Percentiles rank a stretch among this genome's conserved stretches.
These are phyloP conservation scores for Drosophila vallismaia DNA, from an alignment of 2,888 invertebrate species.

Conservation along the genomic window DNA sequence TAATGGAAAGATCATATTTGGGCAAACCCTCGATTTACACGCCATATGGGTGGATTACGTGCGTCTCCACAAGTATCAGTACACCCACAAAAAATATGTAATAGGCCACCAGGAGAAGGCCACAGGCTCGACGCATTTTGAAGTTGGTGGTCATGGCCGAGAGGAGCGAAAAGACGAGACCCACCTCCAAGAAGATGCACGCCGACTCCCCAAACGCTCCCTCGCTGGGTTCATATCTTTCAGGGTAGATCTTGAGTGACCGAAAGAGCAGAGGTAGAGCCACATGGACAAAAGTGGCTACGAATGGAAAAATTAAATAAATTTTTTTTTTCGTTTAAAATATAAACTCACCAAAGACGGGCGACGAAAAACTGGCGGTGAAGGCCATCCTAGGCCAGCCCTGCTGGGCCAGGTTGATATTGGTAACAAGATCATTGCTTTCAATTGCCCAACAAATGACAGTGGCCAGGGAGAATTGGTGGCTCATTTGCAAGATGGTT, in stretches of 20 bases:
- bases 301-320: no score
- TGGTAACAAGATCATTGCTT: constrained; percentile 85
- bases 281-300: constrained; percentile 23
- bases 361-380: constrained; percentile 88
- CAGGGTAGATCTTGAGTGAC: background rate
- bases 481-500: constrained; percentile 85
- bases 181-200: constrained; percentile 58
- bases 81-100: constrained; percentile 5
- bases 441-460: constrained; percentile 88
- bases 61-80: constrained; percentile 15
- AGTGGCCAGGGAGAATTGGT: constrained; percentile 87
- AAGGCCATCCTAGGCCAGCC: constrained; percentile 88
- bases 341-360: constrained; percentile 86
- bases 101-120: constrained; percentile 18
- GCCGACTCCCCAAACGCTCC: constrained; percentile 69
- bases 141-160: constrained; percentile 65
- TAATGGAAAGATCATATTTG: background rate
- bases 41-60: constrained; percentile 8
- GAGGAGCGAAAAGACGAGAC: constrained; percentile 50
- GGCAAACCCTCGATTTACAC: background rate
- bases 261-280: constrained; percentile 8
- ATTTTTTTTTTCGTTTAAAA: no score
- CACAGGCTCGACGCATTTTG: constrained; percentile 36
- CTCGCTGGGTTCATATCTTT: constrained; percentile 4
- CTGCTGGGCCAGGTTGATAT: constrained; percentile 86